Percentiles rank a stretch among this genome's conserved stretches.
These are phyloP conservation scores for Sicus ferrugineus DNA, from an alignment of 2,888 invertebrate species.

Conservation along the genomic window DNA sequence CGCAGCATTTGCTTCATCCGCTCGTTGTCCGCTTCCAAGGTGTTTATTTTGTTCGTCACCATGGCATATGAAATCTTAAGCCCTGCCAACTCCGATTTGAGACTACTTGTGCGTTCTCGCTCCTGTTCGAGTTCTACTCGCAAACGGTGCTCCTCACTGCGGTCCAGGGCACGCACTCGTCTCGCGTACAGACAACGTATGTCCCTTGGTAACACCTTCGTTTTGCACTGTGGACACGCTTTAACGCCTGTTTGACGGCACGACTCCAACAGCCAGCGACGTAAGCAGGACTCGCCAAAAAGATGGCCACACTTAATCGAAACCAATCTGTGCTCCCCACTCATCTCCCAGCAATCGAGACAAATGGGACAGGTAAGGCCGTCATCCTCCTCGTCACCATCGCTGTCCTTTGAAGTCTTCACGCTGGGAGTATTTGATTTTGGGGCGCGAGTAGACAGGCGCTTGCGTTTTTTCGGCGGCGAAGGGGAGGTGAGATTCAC, in stretches of 20 bases:
- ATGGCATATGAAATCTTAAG: constrained; percentile 51
- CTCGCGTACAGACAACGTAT: constrained; percentile 82
- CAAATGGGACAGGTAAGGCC: constrained; percentile 87
- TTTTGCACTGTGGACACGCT: constrained; percentile 89
- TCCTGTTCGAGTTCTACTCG: constrained; percentile 70
- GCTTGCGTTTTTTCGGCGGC: constrained; percentile 58
- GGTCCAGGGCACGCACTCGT: constrained; percentile 79
- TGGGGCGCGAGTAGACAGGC: constrained; percentile 46
- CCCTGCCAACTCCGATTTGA: constrained; percentile 72
- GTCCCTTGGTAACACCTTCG: constrained; percentile 73
- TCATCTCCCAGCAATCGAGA: constrained; percentile 85
- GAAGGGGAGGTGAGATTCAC: constrained; percentile 47
- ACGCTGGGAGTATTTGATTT: constrained; percentile 48
- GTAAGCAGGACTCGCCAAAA: constrained; percentile 80
- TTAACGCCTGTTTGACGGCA: constrained; percentile 62
- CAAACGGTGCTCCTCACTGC: constrained; percentile 75
- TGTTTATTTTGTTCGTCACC: constrained; percentile 46
- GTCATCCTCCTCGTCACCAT: constrained; percentile 68
- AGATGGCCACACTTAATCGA: constrained; percentile 91
- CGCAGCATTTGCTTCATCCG: constrained; percentile 49
- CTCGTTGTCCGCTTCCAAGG: constrained; percentile 52
- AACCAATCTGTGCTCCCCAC: constrained; percentile 86
- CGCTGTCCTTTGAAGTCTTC: constrained; percentile 61
- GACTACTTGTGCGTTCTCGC: constrained; percentile 68
- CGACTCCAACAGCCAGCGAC: constrained; percentile 62